Evolutionary conservation across 1,140 invertebrate genomes (phyloP), one percentile per base, ranked within the genome.

Genomic region (Drosophila insularis): DNA sequence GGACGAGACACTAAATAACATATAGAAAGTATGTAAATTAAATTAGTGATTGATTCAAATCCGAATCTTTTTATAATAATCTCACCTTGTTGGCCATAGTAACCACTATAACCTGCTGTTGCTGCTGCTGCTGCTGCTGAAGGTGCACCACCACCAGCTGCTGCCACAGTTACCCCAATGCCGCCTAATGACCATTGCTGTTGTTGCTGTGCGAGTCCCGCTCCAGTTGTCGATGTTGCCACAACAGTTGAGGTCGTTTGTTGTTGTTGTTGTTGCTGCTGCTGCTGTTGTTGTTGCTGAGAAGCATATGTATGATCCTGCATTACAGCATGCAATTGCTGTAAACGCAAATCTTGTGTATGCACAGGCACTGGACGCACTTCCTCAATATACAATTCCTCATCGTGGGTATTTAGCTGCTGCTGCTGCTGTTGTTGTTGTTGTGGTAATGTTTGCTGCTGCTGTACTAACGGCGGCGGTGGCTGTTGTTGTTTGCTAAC

Each of bases 271-370:
- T 76, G 82, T 0, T 54, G 58, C 14, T 72, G 67, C 0, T 27
- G 94, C 90, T 32, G 94, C 90, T 63, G 94, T 92, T 53, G 94
- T 92, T 40, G 93, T 91, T 56, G 94, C 89, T 55, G 93, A 92
- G 54, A 95, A 93, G 50, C 95, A 92, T 97, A 97, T 69, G 96
- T 97, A 78, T 97, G 96, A 93, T 97, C 96, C 93, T 96, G 94
- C 46, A 96, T 93, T n/a, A 95, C 94, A 68, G 95, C 94, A 90
- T 95, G 94, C 8, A 92, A 55, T 43, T 79, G 78, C 40, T 90
- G 84, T 23, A 92, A 39, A 8, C 85, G 79, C 43, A 94, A 80
- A 86, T 93, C 93, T 91, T 93, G 81, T n/a, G 92, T 92, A 66
- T 80, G 78, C 63, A 93, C 76, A 53, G 91, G 84, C 27, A 74